Percentiles rank a stretch among this genome's conserved stretches.
phyloP scores from a whole-genome alignment of 2,888 invertebrate genomes.

The Caradrina clavipalpis region DNA sequence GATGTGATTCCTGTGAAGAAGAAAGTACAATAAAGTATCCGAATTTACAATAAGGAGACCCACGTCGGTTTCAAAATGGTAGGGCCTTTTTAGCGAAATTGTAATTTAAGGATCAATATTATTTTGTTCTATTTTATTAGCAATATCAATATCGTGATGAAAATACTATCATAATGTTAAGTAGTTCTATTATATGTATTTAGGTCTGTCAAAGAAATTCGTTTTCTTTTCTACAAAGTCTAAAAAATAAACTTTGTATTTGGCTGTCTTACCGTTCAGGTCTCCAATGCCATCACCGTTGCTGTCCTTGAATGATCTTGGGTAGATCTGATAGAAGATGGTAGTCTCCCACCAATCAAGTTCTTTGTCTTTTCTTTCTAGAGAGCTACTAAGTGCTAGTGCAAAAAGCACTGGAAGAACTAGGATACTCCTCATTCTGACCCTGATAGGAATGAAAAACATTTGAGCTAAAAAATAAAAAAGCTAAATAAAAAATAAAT shows the following conservation, averaged over 20 bases:
- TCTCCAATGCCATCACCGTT: constrained; percentile 94
- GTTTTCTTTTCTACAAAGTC: too few species aligned
- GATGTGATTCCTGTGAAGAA: constrained; percentile 89
- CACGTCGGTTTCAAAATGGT: too few species aligned
- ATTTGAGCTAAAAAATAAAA: neutral
- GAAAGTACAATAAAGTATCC: neutral
- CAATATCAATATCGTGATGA: too few species aligned
- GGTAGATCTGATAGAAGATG: constrained; percentile 95
- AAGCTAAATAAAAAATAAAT: too few species aligned
- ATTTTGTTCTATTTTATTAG: too few species aligned
- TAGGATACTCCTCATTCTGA: constrained; percentile 62
- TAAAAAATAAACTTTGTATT: too few species aligned
- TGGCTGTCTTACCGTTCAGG: constrained; percentile 83
- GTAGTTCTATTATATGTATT: too few species aligned
- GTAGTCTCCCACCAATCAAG: constrained; percentile 95
- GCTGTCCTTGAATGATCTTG: constrained; percentile 95
- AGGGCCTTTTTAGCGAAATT: too few species aligned
- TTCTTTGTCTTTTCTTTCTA: constrained; percentile 63
- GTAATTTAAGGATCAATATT: too few species aligned
- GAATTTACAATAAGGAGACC: too few species aligned
- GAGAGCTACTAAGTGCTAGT: constrained; percentile 64
- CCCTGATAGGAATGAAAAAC: constrained; percentile 29
- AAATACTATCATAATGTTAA: too few species aligned
- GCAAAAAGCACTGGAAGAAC: constrained; percentile 71
- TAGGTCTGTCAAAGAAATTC: too few species aligned